phyloP scores from a whole-genome alignment of 2,113 vertebrate genomes.

The Seriola quinqueradiata region DNA sequence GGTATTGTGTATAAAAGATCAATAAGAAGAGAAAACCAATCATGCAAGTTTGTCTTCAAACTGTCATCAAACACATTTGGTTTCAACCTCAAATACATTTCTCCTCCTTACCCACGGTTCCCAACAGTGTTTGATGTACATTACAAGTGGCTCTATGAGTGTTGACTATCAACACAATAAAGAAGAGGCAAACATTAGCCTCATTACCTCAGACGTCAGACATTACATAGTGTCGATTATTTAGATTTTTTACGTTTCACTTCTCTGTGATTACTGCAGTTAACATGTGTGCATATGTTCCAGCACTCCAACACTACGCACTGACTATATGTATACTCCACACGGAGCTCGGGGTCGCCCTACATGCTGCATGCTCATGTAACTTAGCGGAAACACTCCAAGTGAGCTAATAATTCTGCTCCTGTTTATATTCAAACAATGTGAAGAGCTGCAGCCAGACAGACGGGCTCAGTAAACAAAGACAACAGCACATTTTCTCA shows the following conservation, averaged over 20 bases:
- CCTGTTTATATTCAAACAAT: slow-evolving; percentile 82
- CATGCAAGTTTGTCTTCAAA: slow-evolving; percentile 25
- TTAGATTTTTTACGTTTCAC: slow-evolving; percentile 16
- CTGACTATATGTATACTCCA: slow-evolving; percentile 30
- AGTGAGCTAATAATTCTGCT: slow-evolving; percentile 76
- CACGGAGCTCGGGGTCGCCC: slow-evolving; percentile 26
- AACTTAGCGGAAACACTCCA: slow-evolving; percentile 69
- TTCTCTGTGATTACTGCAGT: slow-evolving; percentile 23
- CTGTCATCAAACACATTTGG: slow-evolving; percentile 27
- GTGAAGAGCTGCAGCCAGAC: slow-evolving; percentile 75
- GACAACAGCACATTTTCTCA: slow-evolving; percentile 83
- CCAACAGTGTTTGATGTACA: slow-evolving; percentile 21
- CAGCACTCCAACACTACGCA: slow-evolving; percentile 15
- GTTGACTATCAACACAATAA: slow-evolving; percentile 48
- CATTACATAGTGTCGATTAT: slow-evolving; percentile 19
- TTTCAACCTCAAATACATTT: slow-evolving; percentile 37
- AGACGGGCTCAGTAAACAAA: slow-evolving; percentile 80
- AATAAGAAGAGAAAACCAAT: slow-evolving; percentile 32
- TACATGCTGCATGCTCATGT: slow-evolving; percentile 51
- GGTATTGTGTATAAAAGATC: slow-evolving; percentile 40
- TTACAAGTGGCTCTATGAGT: slow-evolving; percentile 31
- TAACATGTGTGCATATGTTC: slow-evolving; percentile 22
- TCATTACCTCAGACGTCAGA: slow-evolving; percentile 32
- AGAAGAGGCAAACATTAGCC: slow-evolving; percentile 31
- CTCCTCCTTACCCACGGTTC: slow-evolving; percentile 6